A percentile compares a stretch with the other conserved stretches of the same genome.
Conservation (phyloP, 2,797 vertebrate genomes). For the Gephyroberyx darwinii region DNA sequence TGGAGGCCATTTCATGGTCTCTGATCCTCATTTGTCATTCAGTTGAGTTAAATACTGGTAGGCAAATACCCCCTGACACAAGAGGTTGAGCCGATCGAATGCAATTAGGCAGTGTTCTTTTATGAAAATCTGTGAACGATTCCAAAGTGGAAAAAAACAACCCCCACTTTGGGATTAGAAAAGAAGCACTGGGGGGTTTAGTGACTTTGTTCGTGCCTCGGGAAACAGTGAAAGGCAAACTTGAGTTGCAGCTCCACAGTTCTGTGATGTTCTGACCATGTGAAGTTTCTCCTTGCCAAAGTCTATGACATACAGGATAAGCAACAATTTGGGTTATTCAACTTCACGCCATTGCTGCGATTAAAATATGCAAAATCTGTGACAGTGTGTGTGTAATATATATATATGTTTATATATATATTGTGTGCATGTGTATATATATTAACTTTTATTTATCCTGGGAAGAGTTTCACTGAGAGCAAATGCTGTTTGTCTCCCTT, state of each 20-base stretch:
- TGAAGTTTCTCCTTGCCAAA: conserved; percentile 22
- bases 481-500: conserved; percentile 2
- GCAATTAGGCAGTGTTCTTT: conserved; percentile 71
- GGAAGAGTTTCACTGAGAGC: conserved; percentile 32
- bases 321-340: conserved; percentile 39
- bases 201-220: background rate
- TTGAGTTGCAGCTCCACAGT: conserved; percentile 12
- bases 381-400: conserved; percentile 15
- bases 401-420: too few relatives aligned
- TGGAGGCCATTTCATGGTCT: conserved; percentile 78
- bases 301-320: conserved; percentile 9
- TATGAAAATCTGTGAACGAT: conserved; percentile 55
- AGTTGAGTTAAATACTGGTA: conserved; percentile 79
- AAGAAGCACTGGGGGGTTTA: background rate
- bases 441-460: background rate
- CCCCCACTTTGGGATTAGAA: conserved; percentile 9
- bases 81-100: conserved; percentile 76
- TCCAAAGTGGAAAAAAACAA: conserved; percentile 11
- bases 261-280: conserved; percentile 12
- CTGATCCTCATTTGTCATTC: conserved; percentile 83
- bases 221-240: conserved; percentile 13
- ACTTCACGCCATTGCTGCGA: conserved; percentile 21
- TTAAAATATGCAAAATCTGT: conserved; percentile 26
- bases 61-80: conserved; percentile 78
- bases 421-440: too few relatives aligned